Percentiles rank a stretch among this genome's conserved stretches.
phyloP scores from a whole-genome alignment of 1,140 invertebrate species.

The Drosophila serrata region DNA sequence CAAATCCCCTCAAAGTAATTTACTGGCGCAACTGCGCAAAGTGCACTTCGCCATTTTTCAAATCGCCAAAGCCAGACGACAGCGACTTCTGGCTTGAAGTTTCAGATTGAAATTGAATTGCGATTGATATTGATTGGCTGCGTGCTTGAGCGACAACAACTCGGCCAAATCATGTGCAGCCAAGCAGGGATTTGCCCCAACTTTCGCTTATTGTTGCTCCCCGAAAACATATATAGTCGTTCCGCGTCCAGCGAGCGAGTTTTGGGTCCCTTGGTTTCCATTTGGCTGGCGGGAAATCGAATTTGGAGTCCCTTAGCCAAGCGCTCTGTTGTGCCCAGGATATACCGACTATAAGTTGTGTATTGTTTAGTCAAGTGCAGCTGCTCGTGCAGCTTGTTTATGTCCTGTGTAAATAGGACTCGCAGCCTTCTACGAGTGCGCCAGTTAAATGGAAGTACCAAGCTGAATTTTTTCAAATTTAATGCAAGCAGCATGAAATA shows the following conservation, averaged over 20 bases:
- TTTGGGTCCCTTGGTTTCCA: slow-evolving; percentile 25
- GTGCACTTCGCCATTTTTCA: slow-evolving; percentile 80
- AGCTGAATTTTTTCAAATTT: slow-evolving; percentile 14
- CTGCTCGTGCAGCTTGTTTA: slow-evolving; percentile 73
- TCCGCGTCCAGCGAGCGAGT: background rate
- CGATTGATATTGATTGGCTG: slow-evolving; percentile 83
- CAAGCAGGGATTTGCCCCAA: slow-evolving; percentile 67
- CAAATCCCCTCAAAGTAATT: slow-evolving; percentile 77
- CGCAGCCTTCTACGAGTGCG: slow-evolving; percentile 4
- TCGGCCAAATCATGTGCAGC: slow-evolving; percentile 71
- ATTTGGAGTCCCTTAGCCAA: slow-evolving; percentile 53
- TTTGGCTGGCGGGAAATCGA: slow-evolving; percentile 69
- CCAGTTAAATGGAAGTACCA: slow-evolving; percentile 12
- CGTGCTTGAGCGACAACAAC: slow-evolving; percentile 79
- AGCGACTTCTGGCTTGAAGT: slow-evolving; percentile 76
- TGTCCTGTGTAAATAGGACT: slow-evolving; percentile 63
- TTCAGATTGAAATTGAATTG: slow-evolving; percentile 83
- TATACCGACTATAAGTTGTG: slow-evolving; percentile 47
- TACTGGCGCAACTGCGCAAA: slow-evolving; percentile 70
- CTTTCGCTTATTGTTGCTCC: slow-evolving; percentile 74
- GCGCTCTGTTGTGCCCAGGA: slow-evolving; percentile 15
- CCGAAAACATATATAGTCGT: slow-evolving; percentile 12
- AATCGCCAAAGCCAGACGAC: slow-evolving; percentile 61
- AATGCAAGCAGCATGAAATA: slow-evolving; percentile 14
- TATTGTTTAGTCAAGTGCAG: slow-evolving; percentile 81